Base-by-base conservation (phyloP, 2,797 vertebrate species). In the Peromyscus melanophrys region DNA sequence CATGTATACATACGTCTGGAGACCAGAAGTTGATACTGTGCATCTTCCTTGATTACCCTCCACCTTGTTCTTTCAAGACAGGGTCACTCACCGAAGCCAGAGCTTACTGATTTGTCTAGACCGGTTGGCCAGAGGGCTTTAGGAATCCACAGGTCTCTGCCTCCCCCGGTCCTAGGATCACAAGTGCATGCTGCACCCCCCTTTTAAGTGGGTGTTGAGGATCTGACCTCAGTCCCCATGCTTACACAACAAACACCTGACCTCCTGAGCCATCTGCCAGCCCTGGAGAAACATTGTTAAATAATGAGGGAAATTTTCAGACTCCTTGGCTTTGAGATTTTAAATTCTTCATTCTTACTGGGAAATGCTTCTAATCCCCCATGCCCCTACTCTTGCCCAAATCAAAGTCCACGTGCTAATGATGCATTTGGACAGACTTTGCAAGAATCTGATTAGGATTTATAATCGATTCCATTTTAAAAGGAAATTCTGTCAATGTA, bases 231-330 rank as follows among this genome's bases (percentile, higher is more conserved):
- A 37, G 65, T 25, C 8, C 46, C 34, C 34, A 55, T 16, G 49
- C 14, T 71, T 73, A 25, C 2, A 7, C 49, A 57, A 7, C 17
- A 37, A n/a, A 55, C 21, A 13, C 78, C 57, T 37, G 25, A 37
- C 46, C 46, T 37, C 7, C 67, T 57, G 25, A 69, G 25, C 13
- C 67, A 29, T 19, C 34, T 73, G 31, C n/a, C 49, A 71, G n/a
- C 13, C 23, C 49, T 2, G 14, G 34, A 40, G 65, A 55, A 71
- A 40, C 67, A n/a, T 4, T 52, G 21, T 98, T 97, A 97, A 98
- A 96, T 94, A 97, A 97, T 97, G 92, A 97, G 97, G 89, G 86
- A 98, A 49, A 40, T 59, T 59, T 73, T 92, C 27, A 92, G 10
- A 96, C 77, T 8, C 82, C 98, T 96, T 89, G 49, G 6, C 63